phyloP scores from a whole-genome alignment of 35 echinoderm and acorn worm species.

The Holothuria glaberrima region DNA sequence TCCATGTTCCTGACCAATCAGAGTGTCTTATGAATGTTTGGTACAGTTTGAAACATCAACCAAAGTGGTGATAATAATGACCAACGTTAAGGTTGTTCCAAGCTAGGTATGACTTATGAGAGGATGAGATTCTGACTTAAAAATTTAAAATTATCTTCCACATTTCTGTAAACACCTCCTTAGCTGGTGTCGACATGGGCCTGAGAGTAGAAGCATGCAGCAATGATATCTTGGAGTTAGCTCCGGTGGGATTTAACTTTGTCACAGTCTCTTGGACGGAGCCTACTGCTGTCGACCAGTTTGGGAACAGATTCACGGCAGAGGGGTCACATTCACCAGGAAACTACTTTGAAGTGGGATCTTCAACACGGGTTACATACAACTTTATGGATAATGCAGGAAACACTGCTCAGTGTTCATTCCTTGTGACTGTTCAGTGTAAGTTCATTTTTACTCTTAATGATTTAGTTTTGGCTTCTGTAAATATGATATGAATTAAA shows the following conservation, averaged over 20 bases:
- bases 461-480: neutral
- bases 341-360: slow-evolving; percentile 3
- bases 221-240: neutral
- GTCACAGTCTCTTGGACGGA: slow-evolving; percentile 28
- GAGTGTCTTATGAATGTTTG: too few species aligned
- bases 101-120: too few species aligned
- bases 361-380: slow-evolving; percentile 29
- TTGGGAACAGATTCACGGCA: neutral
- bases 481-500: neutral
- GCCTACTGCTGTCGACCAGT: slow-evolving; percentile 37
- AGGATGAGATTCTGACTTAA: too few species aligned
- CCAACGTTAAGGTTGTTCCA: too few species aligned
- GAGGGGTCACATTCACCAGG: neutral
- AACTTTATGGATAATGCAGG: slow-evolving; percentile 21
- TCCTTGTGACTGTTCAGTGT: slow-evolving; percentile 43
- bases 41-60: too few species aligned
- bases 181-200: neutral
- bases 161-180: neutral
- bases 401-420: slow-evolving; percentile 51
- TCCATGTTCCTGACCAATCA: too few species aligned
- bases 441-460: neutral
- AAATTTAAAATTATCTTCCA: too few species aligned
- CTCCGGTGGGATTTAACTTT: neutral
- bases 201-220: neutral
- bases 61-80: too few species aligned